Evolutionary conservation across 2,113 vertebrate species (phyloP).

Genomic region (Gasterosteus nipponicus): DNA sequence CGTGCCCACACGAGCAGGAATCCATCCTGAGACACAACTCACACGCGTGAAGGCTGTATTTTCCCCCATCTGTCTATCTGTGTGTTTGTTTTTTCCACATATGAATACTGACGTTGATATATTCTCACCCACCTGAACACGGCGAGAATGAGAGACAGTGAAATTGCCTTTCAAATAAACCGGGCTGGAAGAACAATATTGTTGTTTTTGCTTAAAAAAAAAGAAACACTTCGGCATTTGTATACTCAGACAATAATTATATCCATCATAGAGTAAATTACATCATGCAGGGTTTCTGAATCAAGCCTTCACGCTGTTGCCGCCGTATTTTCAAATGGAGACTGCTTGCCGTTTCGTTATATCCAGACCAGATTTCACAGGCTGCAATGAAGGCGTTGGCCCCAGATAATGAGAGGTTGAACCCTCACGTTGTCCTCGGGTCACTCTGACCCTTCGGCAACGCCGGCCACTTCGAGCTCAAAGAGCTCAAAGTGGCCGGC

Average conservation of each 20-base stretch:
- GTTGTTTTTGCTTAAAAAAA: neutral
- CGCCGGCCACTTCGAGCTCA: too few species aligned
- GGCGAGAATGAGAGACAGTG: neutral
- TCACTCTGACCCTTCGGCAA: too few species aligned
- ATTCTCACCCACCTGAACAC: neutral
- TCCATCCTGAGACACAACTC: neutral
- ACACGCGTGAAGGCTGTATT: neutral
- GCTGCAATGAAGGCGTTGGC: constrained; percentile 43
- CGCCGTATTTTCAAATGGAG: constrained; percentile 27
- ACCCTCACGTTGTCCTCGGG: too few species aligned
- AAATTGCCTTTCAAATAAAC: constrained; percentile 27
- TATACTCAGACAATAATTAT: neutral
- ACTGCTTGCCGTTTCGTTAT: constrained; percentile 3
- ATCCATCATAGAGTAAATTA: constrained; percentile 19
- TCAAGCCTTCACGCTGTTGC: neutral
- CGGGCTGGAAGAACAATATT: neutral
- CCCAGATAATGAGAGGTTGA: constrained; percentile 49
- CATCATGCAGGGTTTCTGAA: neutral
- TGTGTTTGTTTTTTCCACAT: neutral
- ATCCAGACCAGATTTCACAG: constrained; percentile 20
- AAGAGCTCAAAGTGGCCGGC: too few species aligned
- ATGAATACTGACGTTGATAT: constrained; percentile 4
- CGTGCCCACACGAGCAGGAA: neutral
- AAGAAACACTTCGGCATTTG: too few species aligned
- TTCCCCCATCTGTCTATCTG: neutral